A percentile compares a stretch with the other conserved stretches of the same genome.
These are phyloP conservation scores for Hucho hucho DNA, from an alignment of 2,113 vertebrate species.

Conservation along the genomic window DNA sequence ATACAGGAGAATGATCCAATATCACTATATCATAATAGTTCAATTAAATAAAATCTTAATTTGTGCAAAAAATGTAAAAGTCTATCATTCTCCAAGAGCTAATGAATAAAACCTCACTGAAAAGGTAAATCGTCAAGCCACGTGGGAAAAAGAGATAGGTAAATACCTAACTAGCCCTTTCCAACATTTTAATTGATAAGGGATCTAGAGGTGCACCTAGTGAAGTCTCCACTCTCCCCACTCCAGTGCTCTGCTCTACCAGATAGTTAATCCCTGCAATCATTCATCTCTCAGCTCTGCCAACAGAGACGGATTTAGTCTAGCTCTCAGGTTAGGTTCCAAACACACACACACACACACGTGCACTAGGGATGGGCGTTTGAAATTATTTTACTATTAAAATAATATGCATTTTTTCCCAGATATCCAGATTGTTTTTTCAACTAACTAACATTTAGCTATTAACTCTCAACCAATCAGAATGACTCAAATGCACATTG, in stretches of 20 bases:
- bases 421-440: no score
- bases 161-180: constrained; percentile 25
- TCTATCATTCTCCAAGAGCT: not conserved
- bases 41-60: no score
- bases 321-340: no score
- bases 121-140: constrained; percentile 13
- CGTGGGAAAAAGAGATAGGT: not conserved
- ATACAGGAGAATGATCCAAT: not conserved
- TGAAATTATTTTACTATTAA: no score
- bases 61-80: not conserved
- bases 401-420: no score
- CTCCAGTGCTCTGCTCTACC: constrained; percentile 10
- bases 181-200: constrained; percentile 35
- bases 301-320: constrained; percentile 8
- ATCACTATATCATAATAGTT: no score
- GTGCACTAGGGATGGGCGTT: no score
- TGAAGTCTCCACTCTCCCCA: constrained; percentile 20
- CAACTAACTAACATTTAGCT: not conserved
- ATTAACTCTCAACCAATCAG: no score
- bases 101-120: constrained; percentile 8
- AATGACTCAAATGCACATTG: no score
- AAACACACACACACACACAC: not conserved
- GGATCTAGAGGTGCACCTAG: constrained; percentile 11
- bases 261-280: constrained; percentile 12
- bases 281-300: constrained; percentile 20